Percentiles rank a stretch among this genome's conserved stretches.
Conservation (phyloP, 2,888 invertebrate genomes). For the Himalopsyche anomala region DNA sequence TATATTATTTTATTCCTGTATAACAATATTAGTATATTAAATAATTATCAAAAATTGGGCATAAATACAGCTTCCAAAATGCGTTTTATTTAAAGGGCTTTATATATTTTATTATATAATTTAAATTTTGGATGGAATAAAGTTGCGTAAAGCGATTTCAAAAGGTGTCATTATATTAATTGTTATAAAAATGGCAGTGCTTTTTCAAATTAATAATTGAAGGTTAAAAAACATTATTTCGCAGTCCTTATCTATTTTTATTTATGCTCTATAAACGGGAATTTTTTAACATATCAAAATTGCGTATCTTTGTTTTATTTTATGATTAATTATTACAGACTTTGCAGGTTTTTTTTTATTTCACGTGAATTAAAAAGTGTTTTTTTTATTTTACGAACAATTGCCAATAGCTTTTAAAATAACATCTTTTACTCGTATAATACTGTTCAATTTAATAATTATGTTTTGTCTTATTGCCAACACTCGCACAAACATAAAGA, state of each 20-base stretch:
- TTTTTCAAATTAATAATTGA: conserved; percentile 24
- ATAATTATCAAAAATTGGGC: conserved; percentile 42
- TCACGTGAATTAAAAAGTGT: neutral
- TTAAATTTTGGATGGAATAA: conserved; percentile 43
- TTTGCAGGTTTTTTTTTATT: neutral
- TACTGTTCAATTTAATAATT: neutral
- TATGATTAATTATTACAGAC: neutral
- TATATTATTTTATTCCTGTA: conserved; percentile 24
- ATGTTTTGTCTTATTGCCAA: too few species aligned
- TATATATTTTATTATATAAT: conserved; percentile 18
- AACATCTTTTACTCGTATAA: neutral
- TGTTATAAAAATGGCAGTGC: conserved; percentile 36
- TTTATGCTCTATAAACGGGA: conserved; percentile 28
- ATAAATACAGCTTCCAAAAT: conserved; percentile 42
- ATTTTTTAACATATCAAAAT: neutral
- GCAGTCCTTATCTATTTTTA: conserved; percentile 31
- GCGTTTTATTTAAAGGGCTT: conserved; percentile 36
- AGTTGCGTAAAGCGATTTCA: conserved; percentile 43
- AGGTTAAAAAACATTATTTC: neutral
- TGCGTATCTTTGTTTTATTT: neutral
- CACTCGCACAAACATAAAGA: too few species aligned
- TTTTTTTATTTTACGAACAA: neutral
- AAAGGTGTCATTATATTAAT: conserved; percentile 32
- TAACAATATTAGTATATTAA: conserved; percentile 35
- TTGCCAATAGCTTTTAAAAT: neutral